Percentiles rank a stretch among this genome's conserved stretches.
phyloP scores from a whole-genome alignment of 2,113 vertebrate species.

The Crypturellus undulatus region DNA sequence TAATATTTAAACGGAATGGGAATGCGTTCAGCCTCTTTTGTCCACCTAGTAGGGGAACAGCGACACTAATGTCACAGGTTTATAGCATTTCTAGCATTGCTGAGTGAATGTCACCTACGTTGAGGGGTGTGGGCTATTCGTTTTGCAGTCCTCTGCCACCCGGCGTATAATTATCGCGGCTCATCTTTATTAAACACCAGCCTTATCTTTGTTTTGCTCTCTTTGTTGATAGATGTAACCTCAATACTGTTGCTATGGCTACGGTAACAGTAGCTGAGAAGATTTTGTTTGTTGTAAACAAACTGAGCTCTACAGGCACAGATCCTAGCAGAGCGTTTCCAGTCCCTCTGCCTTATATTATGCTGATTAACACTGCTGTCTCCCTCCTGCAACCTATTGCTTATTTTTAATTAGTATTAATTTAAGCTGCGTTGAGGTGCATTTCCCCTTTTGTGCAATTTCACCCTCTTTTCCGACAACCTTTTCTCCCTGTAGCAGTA shows the following conservation, averaged over 20 bases:
- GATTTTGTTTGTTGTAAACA: constrained; percentile 82
- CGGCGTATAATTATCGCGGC: constrained; percentile 72
- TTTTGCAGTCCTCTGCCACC: constrained; percentile 44
- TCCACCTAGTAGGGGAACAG: background rate
- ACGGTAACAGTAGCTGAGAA: constrained; percentile 76
- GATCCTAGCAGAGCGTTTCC: constrained; percentile 49
- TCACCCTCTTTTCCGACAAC: background rate
- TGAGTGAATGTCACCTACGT: background rate
- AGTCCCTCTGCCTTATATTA: constrained; percentile 46
- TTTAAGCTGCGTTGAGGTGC: background rate
- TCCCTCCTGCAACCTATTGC: constrained; percentile 34
- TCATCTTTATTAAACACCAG: constrained; percentile 79
- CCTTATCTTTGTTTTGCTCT: constrained; percentile 76
- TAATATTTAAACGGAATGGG: background rate
- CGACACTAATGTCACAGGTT: background rate
- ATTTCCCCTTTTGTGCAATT: background rate
- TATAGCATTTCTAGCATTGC: constrained; percentile 15
- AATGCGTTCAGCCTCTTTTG: background rate
- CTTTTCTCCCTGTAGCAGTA: background rate
- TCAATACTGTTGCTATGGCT: constrained; percentile 78
- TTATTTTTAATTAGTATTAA: constrained; percentile 69
- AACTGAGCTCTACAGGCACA: constrained; percentile 51
- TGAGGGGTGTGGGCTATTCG: background rate
- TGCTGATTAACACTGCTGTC: constrained; percentile 43
- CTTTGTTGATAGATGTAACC: constrained; percentile 79